Conservation (phyloP, 2,888 invertebrate species). For the Hartigia nigra region DNA sequence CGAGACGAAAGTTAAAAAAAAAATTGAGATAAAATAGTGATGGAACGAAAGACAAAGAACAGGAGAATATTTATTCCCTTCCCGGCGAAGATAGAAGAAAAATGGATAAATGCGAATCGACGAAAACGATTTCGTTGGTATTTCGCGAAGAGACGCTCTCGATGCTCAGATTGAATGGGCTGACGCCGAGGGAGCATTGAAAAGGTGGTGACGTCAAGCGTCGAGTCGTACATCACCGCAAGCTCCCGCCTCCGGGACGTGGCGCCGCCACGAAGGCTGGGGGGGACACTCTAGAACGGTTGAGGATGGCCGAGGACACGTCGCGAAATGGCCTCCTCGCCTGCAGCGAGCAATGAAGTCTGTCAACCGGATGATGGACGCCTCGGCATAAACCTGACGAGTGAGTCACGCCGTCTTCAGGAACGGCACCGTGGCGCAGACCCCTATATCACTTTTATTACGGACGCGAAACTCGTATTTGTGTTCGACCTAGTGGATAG, state of each 20-base stretch:
- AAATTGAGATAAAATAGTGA: neutral
- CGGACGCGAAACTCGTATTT: slow-evolving; percentile 37
- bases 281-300: slow-evolving; percentile 14
- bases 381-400: slow-evolving; percentile 59
- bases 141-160: neutral
- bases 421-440: slow-evolving; percentile 45
- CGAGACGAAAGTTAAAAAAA: no score
- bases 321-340: slow-evolving; percentile 49
- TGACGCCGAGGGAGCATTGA: slow-evolving; percentile 46
- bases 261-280: slow-evolving; percentile 39
- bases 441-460: slow-evolving; percentile 58
- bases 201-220: slow-evolving; percentile 52
- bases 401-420: slow-evolving; percentile 53
- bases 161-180: slow-evolving; percentile 40
- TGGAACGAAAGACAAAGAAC: neutral
- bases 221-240: slow-evolving; percentile 50
- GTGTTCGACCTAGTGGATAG: neutral
- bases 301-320: slow-evolving; percentile 30
- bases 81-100: neutral
- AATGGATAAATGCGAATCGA: neutral
- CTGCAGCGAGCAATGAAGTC: slow-evolving; percentile 53
- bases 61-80: neutral
- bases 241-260: slow-evolving; percentile 45
- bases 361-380: slow-evolving; percentile 59
- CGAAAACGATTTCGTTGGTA: neutral